phyloP scores from a whole-genome alignment of 2,888 invertebrate genomes.

The Euspilapteryx auroguttella region DNA sequence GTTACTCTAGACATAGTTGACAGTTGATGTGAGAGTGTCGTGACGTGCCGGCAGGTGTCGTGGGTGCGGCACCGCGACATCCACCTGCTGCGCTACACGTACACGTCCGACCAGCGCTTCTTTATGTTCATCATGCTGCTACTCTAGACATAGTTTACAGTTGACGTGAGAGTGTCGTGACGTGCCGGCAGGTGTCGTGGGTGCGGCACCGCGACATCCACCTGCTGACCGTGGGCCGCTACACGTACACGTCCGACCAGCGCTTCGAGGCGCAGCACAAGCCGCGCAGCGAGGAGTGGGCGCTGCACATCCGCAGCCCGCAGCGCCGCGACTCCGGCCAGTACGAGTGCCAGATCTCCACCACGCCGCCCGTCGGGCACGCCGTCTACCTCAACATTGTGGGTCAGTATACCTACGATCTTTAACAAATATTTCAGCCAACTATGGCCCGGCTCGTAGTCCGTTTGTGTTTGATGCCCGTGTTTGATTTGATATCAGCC shows the following conservation, averaged over 20 bases:
- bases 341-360: constrained; percentile 91
- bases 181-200: constrained; percentile 77
- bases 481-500: too few species aligned
- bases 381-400: constrained; percentile 80
- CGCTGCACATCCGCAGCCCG: constrained; percentile 63
- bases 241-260: constrained; percentile 84
- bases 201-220: constrained; percentile 90
- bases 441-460: too few species aligned
- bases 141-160: too few species aligned
- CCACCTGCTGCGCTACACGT: constrained; percentile 85
- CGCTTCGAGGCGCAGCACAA: constrained; percentile 81
- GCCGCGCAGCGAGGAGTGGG: constrained; percentile 88
- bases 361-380: constrained; percentile 85
- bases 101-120: constrained; percentile 79
- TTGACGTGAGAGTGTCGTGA: too few species aligned
- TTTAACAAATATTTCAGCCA: too few species aligned
- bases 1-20: too few species aligned
- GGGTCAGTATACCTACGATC: constrained; percentile 64
- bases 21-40: too few species aligned
- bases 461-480: too few species aligned
- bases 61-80: constrained; percentile 92
- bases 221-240: constrained; percentile 84
- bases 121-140: too few species aligned
- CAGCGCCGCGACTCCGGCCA: constrained; percentile 86
- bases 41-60: constrained; percentile 67